Percentiles rank a stretch among this genome's conserved stretches.
Conservation (phyloP, 2,113 vertebrate genomes). For the Sinocyclocheilus anophthalmus region DNA sequence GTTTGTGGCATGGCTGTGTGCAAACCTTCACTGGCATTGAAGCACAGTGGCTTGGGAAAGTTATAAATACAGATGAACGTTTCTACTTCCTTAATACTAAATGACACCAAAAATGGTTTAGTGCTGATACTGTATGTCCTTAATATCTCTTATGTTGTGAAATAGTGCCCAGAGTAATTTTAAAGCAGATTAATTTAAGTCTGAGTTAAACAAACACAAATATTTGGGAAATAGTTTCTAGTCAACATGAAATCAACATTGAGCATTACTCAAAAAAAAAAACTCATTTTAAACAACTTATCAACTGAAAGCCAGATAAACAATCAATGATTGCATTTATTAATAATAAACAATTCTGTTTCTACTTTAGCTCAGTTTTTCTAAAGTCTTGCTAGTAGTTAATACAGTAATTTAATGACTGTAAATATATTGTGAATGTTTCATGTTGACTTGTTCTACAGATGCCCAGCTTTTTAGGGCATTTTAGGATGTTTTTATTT, state of each 20-base stretch:
- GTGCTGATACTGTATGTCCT: neutral
- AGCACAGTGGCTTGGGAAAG: neutral
- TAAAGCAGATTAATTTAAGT: constrained; percentile 9
- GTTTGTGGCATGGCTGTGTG: neutral
- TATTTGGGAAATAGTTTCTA: neutral
- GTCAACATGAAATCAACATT: constrained; percentile 17
- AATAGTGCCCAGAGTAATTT: neutral
- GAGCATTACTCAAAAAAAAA: neutral
- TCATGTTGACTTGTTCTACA: neutral
- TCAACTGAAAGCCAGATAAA: too few species aligned
- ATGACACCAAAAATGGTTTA: constrained; percentile 25
- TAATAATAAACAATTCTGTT: neutral
- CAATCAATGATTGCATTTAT: neutral
- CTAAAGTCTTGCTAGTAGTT: neutral
- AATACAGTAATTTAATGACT: neutral
- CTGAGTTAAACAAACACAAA: constrained; percentile 16
- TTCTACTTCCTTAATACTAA: neutral
- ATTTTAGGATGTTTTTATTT: constrained; percentile 18
- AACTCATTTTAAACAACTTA: too few species aligned
- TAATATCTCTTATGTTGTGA: neutral
- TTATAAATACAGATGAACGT: neutral
- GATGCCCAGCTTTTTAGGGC: neutral
- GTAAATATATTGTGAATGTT: neutral
- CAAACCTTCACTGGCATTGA: neutral
- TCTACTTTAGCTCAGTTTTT: neutral